Evolutionary conservation across 1,140 invertebrate genomes (phyloP).

Genomic region (Sitobion miscanthi): DNA sequence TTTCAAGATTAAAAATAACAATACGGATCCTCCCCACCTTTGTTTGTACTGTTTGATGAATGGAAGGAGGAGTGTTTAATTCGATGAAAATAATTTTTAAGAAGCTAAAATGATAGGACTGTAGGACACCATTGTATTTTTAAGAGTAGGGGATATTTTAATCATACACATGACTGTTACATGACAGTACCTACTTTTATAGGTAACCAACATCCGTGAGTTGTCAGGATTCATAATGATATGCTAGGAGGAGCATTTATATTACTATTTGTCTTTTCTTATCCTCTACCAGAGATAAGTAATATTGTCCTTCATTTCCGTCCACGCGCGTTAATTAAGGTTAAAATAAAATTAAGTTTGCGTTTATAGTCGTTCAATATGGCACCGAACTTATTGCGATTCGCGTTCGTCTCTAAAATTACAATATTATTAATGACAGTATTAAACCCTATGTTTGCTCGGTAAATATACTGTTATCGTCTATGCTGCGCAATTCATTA

Average conservation of each 20-base stretch:
- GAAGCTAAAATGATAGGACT: neutral
- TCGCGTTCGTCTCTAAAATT: neutral
- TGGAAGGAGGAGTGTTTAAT: neutral
- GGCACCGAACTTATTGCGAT: neutral
- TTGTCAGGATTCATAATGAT: neutral
- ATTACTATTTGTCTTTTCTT: neutral
- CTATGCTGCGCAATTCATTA: no score
- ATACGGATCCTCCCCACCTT: neutral
- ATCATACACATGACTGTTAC: neutral
- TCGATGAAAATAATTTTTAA: neutral
- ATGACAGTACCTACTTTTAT: neutral
- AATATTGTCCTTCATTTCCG: neutral
- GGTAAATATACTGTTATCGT: neutral
- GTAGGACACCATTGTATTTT: neutral
- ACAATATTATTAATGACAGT: neutral
- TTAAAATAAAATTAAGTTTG: neutral
- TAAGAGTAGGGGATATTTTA: neutral
- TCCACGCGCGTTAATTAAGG: neutral
- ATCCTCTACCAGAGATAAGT: neutral
- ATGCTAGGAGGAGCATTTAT: neutral
- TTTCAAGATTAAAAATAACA: neutral
- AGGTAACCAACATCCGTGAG: neutral
- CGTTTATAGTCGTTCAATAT: neutral
- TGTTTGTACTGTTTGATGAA: neutral
- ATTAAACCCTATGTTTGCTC: neutral